These are phyloP conservation scores for Ibidorhyncha struthersii DNA, from an alignment of 2,113 vertebrate species.

Conservation along the genomic window DNA sequence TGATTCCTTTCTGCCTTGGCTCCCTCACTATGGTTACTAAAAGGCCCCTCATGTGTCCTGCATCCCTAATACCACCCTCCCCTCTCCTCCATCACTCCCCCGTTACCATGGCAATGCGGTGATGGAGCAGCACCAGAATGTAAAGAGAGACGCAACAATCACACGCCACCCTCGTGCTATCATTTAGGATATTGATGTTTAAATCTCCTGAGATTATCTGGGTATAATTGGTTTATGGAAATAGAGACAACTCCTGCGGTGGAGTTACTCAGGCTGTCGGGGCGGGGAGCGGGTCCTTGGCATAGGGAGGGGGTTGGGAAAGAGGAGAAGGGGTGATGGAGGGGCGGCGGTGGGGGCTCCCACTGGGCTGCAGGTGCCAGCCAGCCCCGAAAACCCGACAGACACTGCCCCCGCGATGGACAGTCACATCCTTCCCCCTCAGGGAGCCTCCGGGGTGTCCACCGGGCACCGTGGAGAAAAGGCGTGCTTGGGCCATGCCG, in stretches of 20 bases:
- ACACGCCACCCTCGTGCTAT: not conserved
- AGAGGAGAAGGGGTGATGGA: not conserved
- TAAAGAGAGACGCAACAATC: not conserved
- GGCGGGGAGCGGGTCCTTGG: not conserved
- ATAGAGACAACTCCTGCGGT: not conserved
- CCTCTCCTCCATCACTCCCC: not conserved
- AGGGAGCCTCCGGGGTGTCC: not conserved
- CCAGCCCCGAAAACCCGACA: not conserved
- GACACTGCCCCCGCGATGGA: rapidly evolving
- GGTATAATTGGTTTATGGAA: conserved; percentile 75
- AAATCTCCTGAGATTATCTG: conserved; percentile 52
- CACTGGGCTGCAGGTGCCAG: not conserved
- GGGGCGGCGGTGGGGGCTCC: too few relatives aligned
- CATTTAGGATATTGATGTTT: conserved; percentile 50
- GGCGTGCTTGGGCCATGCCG: rapidly evolving
- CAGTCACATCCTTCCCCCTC: not conserved
- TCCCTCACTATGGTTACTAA: conserved; percentile 55
- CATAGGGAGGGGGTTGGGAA: not conserved
- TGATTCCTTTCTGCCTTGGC: not conserved
- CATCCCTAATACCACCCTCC: not conserved
- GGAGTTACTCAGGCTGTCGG: not conserved
- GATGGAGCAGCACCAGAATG: conserved; percentile 23
- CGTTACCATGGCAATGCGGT: conserved; percentile 62
- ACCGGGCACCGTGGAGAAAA: rapidly evolving
- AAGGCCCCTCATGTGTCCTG: conserved; percentile 37